Percentiles rank a stretch among this genome's conserved stretches.
phyloP scores from a whole-genome alignment of 2,113 vertebrate genomes.

The Crocuta crocuta region DNA sequence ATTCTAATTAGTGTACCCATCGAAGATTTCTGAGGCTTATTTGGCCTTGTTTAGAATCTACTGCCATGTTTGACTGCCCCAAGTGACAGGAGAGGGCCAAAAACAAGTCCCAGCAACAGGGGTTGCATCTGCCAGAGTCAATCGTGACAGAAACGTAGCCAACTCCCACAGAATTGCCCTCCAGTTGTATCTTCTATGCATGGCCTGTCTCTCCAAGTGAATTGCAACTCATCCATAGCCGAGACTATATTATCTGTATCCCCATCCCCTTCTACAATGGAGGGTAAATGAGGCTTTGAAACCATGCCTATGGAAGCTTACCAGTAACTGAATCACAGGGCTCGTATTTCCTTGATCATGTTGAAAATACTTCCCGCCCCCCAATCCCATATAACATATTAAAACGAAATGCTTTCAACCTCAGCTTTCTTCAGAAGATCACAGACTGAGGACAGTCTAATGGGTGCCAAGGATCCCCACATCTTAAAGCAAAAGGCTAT shows the following conservation, averaged over 20 bases:
- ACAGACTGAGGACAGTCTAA: neutral
- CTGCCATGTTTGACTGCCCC: neutral
- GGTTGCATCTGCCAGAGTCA: neutral
- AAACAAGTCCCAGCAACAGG: neutral
- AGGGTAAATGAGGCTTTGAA: conserved; percentile 27
- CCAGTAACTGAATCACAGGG: neutral
- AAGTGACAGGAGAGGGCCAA: conserved; percentile 39
- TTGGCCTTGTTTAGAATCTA: neutral
- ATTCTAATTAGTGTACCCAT: neutral
- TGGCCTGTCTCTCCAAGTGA: neutral
- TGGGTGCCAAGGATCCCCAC: neutral
- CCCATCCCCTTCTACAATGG: neutral
- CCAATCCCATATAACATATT: neutral
- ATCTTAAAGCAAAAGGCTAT: neutral
- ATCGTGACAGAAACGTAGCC: conserved; percentile 2
- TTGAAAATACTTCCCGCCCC: neutral
- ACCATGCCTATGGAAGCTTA: neutral
- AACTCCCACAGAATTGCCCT: neutral
- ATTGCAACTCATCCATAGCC: neutral
- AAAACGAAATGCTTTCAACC: neutral
- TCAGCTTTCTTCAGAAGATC: neutral
- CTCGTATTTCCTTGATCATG: neutral
- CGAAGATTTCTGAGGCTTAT: neutral
- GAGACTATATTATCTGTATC: neutral
- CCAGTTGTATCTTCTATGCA: neutral